Evolutionary conservation across 2,797 vertebrate genomes (phyloP).

Genomic region (Ptychadena robeensis): DNA sequence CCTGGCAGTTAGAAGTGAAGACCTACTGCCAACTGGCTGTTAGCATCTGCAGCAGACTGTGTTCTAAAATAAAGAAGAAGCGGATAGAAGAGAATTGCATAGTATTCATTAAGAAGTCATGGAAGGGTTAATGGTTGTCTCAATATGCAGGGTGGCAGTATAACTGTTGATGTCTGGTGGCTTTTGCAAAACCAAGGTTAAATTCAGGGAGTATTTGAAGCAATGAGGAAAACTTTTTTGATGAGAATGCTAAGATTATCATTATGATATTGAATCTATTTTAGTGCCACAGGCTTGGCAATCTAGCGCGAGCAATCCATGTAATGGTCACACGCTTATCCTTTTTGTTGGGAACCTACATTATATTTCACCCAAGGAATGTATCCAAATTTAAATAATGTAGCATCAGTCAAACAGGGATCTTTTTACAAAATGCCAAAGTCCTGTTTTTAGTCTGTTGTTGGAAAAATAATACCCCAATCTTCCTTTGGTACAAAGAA

Average conservation of each 20-base stretch:
- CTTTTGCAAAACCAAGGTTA: background rate
- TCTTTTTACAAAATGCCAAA: too few relatives aligned
- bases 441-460: too few relatives aligned
- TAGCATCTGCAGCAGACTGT: background rate
- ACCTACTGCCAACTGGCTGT: conserved; percentile 15
- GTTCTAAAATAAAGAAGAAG: background rate
- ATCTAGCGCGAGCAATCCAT: background rate
- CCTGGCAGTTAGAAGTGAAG: conserved; percentile 17
- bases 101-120: conserved; percentile 10
- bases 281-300: background rate
- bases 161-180: too few relatives aligned
- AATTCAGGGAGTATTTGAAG: background rate
- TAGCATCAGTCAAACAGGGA: too few relatives aligned
- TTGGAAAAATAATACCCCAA: too few relatives aligned
- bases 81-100: background rate
- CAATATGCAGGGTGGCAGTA: background rate
- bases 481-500: too few relatives aligned
- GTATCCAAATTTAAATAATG: too few relatives aligned
- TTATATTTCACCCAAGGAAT: too few relatives aligned
- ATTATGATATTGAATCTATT: background rate
- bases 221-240: background rate
- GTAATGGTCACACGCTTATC: background rate
- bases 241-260: background rate
- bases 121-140: conserved; percentile 4
- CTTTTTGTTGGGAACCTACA: too few relatives aligned